Base-by-base conservation (phyloP, 1,140 invertebrate genomes). In the Dendroctonus valens region DNA sequence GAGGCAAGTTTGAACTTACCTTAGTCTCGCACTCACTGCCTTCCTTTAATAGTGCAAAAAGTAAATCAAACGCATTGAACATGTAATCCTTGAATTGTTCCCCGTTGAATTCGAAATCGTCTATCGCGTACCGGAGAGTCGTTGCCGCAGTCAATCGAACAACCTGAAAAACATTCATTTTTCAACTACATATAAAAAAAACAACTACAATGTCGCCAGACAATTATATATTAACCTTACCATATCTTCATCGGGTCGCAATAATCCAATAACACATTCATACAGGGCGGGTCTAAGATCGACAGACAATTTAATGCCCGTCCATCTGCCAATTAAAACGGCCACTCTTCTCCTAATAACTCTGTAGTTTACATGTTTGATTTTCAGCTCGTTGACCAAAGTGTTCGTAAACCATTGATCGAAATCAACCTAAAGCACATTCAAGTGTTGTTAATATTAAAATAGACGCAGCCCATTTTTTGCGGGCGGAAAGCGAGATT, bases 21-120 rank as follows among this genome's bases (percentile, higher is more conserved):
- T 97, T 98, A 4, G 92, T 95, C 79, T 97, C 94, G 83, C 92
- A 96, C 80, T 97, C 93, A 70, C 87, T 83, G 0, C 91, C 91
- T 80, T 96, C 91, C 76, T 92, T 91, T 51, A 98, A 80, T 51
- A 98, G 82, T 62, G 86, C 81, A 80, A 96, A 96, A 4, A 97
- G 81, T 48, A 91, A 82, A 54, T 85, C 83, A 75, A 96, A 94
- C 3, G 86, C 82, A 12, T 87, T 81, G 40, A 91, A 87, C 44
- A 96, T 84, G 79, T 88, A 97, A 8, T 91, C 87, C 59, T 87
- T 83, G 76, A 97, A 96, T 73, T 92, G 87, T 58, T 94, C 89
- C 0, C 87, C 83, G 73, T 89, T 87, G 80, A 97, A 97, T 77
- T 95, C 92, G 83, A 97, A 97, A 78, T 96, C 93, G 77, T 96